Conservation (phyloP, 2,797 vertebrate genomes). For the Decapterus maruadsi region DNA sequence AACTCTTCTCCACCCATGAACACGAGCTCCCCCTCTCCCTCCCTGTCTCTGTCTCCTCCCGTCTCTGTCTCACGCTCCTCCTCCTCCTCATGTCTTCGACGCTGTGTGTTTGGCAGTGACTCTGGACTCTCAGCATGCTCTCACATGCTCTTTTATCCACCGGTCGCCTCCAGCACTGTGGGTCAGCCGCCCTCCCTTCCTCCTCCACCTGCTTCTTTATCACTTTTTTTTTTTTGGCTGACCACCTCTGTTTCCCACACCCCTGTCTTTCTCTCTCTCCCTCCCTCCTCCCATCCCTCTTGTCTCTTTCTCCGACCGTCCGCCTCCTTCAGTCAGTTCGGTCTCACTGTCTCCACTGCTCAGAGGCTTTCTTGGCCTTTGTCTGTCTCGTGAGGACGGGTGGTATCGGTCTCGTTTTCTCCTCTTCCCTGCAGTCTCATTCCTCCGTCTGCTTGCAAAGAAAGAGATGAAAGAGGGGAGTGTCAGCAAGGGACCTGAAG, state of each 20-base stretch:
- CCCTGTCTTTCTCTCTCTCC: background rate
- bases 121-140: conserved; percentile 61
- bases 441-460: conserved; percentile 40
- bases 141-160: conserved; percentile 75
- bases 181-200: conserved; percentile 40
- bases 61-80: conserved; percentile 20
- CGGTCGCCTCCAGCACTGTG: conserved; percentile 47
- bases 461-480: conserved; percentile 39
- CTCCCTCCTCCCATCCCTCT: conserved; percentile 2
- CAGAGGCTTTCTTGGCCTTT: conserved; percentile 56
- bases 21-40: conserved; percentile 27
- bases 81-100: conserved; percentile 51
- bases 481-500: conserved; percentile 31
- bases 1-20: conserved; percentile 50
- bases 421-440: conserved; percentile 43
- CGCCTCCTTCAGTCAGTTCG: conserved; percentile 43
- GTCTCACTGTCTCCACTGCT: conserved; percentile 52
- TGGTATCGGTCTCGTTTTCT: conserved; percentile 39
- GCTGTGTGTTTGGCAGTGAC: conserved; percentile 60
- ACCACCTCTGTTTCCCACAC: conserved; percentile 12
- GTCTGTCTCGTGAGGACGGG: conserved; percentile 55
- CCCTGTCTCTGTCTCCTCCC: background rate
- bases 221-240: conserved; percentile 55
- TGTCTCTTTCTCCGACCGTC: conserved; percentile 37
- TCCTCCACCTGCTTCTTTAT: conserved; percentile 70